These are phyloP conservation scores for Synergus umbraculus DNA, from an alignment of 2,888 invertebrate species.

Conservation along the genomic window DNA sequence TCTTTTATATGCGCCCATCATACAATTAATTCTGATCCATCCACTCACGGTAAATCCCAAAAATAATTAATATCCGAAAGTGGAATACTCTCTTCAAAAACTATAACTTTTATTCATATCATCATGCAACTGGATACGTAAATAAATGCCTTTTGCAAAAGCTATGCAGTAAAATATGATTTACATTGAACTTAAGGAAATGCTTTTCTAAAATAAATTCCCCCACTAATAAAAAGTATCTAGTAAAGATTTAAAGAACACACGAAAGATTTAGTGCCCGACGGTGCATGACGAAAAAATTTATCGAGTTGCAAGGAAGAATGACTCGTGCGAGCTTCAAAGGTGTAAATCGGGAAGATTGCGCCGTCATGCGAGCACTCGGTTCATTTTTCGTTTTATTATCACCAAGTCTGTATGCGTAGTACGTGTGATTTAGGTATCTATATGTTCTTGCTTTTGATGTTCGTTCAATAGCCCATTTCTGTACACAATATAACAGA, in stretches of 20 bases:
- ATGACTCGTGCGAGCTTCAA: conserved; percentile 36
- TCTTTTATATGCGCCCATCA: background rate
- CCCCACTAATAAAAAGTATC: conserved; percentile 23
- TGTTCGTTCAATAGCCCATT: conserved; percentile 1
- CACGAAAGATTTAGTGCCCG: conserved; percentile 36
- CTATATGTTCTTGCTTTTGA: conserved; percentile 11
- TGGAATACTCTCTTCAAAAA: background rate
- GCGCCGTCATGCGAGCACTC: conserved; percentile 35
- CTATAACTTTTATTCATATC: background rate
- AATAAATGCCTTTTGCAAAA: background rate
- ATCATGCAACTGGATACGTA: background rate
- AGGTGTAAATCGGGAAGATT: conserved; percentile 36
- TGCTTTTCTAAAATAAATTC: conserved; percentile 24
- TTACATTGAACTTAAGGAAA: conserved; percentile 21
- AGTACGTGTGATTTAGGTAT: conserved; percentile 2
- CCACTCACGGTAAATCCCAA: background rate
- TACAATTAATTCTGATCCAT: background rate
- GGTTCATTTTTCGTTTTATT: conserved; percentile 23
- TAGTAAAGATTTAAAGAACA: background rate
- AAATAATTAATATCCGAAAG: background rate
- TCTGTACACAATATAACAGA: conserved; percentile 15
- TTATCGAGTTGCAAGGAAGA: conserved; percentile 40
- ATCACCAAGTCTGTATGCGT: conserved; percentile 12
- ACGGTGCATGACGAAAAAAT: conserved; percentile 36
- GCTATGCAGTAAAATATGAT: conserved; percentile 4